phyloP scores from a whole-genome alignment of 2,888 invertebrate genomes.

The Leucophora obtusa region DNA sequence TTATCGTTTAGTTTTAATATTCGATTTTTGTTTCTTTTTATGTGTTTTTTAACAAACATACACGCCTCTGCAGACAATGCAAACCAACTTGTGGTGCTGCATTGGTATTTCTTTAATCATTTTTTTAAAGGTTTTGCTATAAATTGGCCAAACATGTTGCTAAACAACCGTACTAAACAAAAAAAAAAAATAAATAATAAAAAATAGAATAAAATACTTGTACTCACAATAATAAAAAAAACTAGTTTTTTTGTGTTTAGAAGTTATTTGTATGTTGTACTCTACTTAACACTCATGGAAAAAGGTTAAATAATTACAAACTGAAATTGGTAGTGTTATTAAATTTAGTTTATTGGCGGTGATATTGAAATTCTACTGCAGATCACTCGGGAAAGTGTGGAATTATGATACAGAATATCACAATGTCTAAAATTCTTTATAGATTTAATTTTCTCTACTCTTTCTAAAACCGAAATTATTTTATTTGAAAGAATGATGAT shows the following conservation, averaged over 20 bases:
- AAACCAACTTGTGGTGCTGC: conserved; percentile 45
- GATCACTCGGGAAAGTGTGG: too few relatives aligned
- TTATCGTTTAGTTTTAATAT: conserved; percentile 26
- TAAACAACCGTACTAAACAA: conserved; percentile 55
- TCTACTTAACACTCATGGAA: not conserved
- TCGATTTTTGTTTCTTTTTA: not conserved
- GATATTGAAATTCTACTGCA: too few relatives aligned
- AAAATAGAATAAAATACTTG: conserved; percentile 33
- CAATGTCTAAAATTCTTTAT: too few relatives aligned
- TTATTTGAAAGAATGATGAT: too few relatives aligned
- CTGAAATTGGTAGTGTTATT: too few relatives aligned
- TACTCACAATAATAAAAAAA: conserved; percentile 11
- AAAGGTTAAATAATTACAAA: not conserved
- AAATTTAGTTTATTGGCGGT: too few relatives aligned
- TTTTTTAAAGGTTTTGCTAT: conserved; percentile 55
- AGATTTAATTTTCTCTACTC: too few relatives aligned
- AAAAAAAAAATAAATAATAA: conserved; percentile 8
- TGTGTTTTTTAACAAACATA: conserved; percentile 37
- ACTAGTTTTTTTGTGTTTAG: not conserved
- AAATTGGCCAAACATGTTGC: conserved; percentile 67
- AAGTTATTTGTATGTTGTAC: conserved; percentile 3
- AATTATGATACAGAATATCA: too few relatives aligned
- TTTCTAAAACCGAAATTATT: too few relatives aligned
- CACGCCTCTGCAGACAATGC: conserved; percentile 62
- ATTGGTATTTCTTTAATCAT: conserved; percentile 54